These are phyloP conservation scores for Phortica okadai DNA, from an alignment of 2,888 invertebrate genomes.

Conservation along the genomic window DNA sequence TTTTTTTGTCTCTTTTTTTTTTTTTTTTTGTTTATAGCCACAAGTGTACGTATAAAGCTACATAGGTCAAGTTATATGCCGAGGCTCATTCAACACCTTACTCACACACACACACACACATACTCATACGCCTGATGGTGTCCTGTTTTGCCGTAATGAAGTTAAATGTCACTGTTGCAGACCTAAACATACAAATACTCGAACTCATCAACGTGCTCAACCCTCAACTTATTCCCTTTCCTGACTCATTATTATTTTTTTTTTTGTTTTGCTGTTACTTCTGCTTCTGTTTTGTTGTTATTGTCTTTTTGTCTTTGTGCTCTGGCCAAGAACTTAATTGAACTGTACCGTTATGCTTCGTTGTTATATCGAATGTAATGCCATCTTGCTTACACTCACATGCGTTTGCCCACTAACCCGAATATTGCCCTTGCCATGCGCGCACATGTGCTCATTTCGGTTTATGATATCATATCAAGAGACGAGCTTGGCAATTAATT, in stretches of 20 bases:
- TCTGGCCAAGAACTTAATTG: slow-evolving; percentile 12
- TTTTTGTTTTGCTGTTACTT: background rate
- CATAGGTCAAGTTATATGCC: too few species aligned
- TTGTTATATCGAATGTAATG: background rate
- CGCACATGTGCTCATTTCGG: background rate
- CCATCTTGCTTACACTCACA: background rate
- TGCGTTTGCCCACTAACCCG: background rate
- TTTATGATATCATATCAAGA: slow-evolving; percentile 57
- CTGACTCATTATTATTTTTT: background rate
- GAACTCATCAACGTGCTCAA: too few species aligned
- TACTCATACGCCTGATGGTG: background rate
- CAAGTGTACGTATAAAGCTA: too few species aligned
- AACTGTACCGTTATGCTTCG: background rate
- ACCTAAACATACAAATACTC: too few species aligned
- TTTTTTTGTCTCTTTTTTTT: background rate
- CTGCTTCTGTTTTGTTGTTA: background rate
- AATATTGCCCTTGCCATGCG: background rate
- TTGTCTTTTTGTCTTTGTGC: background rate
- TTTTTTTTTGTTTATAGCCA: background rate
- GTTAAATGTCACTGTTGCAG: too few species aligned
- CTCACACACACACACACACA: background rate
- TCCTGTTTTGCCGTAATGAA: too few species aligned
- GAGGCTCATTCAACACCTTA: background rate
- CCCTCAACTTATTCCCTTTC: background rate
- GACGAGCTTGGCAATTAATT: slow-evolving; percentile 62